A percentile compares a stretch with the other conserved stretches of the same genome.
phyloP scores from a whole-genome alignment of 1,140 invertebrate genomes.

The Sycophaga agraensis region DNA sequence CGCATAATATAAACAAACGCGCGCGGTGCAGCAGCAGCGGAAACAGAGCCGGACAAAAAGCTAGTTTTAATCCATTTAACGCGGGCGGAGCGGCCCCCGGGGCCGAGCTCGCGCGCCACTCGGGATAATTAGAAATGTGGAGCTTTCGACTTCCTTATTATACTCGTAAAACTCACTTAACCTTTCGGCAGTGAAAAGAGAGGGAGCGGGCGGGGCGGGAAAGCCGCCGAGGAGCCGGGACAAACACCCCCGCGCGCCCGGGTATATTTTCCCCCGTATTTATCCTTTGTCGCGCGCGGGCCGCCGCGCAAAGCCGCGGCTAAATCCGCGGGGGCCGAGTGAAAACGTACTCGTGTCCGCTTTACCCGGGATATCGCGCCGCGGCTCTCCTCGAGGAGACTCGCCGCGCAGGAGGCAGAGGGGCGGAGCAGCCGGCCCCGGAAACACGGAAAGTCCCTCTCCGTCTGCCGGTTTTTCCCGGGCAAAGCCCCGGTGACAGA shows the following conservation, averaged over 20 bases:
- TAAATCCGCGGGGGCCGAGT: slow-evolving; percentile 27
- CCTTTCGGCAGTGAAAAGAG: not conserved
- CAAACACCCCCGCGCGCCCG: not conserved
- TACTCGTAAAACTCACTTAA: not conserved
- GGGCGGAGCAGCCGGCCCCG: no score
- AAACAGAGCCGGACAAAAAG: not conserved
- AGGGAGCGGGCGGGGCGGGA: not conserved
- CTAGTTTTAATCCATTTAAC: slow-evolving; percentile 17
- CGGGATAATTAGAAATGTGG: slow-evolving; percentile 9
- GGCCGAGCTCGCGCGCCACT: not conserved
- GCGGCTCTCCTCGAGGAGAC: no score
- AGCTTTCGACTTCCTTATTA: slow-evolving; percentile 4
- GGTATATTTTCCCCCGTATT: not conserved
- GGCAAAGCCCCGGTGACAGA: slow-evolving; percentile 48
- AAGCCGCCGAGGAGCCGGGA: not conserved
- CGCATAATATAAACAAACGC: slow-evolving; percentile 12
- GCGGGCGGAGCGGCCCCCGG: not conserved
- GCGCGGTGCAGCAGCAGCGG: not conserved
- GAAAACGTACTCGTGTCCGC: slow-evolving; percentile 10
- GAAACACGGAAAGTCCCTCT: not conserved
- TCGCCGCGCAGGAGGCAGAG: no score
- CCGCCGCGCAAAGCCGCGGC: not conserved
- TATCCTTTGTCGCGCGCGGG: not conserved
- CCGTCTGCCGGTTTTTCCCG: slow-evolving; percentile 17
- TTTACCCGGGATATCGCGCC: slow-evolving; percentile 23